A percentile compares a stretch with the other conserved stretches of the same genome.
phyloP scores from a whole-genome alignment of 2,888 invertebrate species.

The Rugalucina vietnamica region DNA sequence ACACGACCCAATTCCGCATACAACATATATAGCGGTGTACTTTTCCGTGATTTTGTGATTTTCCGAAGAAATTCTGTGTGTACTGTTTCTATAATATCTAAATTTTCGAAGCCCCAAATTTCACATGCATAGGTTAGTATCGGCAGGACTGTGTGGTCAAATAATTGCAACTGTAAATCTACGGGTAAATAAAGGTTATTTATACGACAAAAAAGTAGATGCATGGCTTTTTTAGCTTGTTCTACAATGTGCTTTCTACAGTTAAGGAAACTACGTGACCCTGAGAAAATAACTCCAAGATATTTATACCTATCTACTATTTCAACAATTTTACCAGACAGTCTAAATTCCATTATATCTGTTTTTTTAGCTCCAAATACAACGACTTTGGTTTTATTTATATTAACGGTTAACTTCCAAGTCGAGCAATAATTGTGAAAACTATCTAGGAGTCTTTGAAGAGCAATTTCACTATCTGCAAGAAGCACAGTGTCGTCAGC shows the following conservation, averaged over 20 bases:
- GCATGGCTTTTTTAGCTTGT: slow-evolving; percentile 18
- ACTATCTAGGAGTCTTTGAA: slow-evolving; percentile 15
- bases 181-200: background rate
- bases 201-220: slow-evolving; percentile 1
- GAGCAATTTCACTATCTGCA: slow-evolving; percentile 9
- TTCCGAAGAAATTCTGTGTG: background rate
- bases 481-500: slow-evolving; percentile 46
- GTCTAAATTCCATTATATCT: background rate
- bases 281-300: background rate
- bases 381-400: slow-evolving; percentile 38
- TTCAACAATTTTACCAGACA: background rate
- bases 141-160: background rate
- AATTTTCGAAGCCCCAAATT: slow-evolving; percentile 12
- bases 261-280: background rate
- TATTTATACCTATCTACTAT: background rate
- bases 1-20: background rate
- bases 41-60: too few relatives aligned
- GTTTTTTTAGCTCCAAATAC: slow-evolving; percentile 32
- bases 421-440: slow-evolving; percentile 28
- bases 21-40: background rate
- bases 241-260: background rate
- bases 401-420: slow-evolving; percentile 37
- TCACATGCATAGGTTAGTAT: slow-evolving; percentile 8
- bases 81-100: background rate
- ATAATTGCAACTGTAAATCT: background rate